Percentiles rank a stretch among this genome's conserved stretches.
These are phyloP conservation scores for Cladorhizidae sp. DNA, from an alignment of 37 sponge, comb jelly and placozoan genomes.

Conservation along the genomic window DNA sequence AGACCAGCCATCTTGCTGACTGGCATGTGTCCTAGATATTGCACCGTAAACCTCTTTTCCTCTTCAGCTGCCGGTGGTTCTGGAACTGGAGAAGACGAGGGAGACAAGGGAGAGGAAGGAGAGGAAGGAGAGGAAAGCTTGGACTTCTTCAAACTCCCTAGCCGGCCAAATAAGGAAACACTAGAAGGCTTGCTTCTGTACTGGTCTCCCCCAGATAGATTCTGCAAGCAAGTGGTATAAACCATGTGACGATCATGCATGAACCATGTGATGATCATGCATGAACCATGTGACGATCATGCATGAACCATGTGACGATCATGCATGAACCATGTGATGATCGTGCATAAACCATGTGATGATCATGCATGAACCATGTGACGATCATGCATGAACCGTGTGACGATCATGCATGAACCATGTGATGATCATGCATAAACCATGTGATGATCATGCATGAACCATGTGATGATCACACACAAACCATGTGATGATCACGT, in stretches of 20 bases:
- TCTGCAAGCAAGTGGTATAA: background rate
- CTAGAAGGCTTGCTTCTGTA: background rate
- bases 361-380: background rate
- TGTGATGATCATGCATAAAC: background rate
- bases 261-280: background rate
- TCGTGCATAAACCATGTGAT: background rate
- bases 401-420: background rate
- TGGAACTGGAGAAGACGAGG: background rate
- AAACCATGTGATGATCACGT: background rate
- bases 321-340: background rate
- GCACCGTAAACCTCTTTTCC: conserved; percentile 27
- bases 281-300: background rate
- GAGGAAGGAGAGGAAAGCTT: conserved; percentile 3
- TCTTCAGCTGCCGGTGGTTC: background rate
- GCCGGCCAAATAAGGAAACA: conserved; percentile 13
- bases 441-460: background rate
- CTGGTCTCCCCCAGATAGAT: background rate
- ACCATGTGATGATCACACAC: background rate
- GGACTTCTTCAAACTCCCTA: conserved; percentile 51
- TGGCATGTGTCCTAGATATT: conserved; percentile 35
- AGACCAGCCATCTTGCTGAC: conserved; percentile 45
- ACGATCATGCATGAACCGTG: background rate
- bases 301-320: background rate
- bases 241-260: background rate
- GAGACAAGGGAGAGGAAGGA: background rate